Conservation (phyloP, 2,888 invertebrate species). For the Athripsodes cinereus region DNA sequence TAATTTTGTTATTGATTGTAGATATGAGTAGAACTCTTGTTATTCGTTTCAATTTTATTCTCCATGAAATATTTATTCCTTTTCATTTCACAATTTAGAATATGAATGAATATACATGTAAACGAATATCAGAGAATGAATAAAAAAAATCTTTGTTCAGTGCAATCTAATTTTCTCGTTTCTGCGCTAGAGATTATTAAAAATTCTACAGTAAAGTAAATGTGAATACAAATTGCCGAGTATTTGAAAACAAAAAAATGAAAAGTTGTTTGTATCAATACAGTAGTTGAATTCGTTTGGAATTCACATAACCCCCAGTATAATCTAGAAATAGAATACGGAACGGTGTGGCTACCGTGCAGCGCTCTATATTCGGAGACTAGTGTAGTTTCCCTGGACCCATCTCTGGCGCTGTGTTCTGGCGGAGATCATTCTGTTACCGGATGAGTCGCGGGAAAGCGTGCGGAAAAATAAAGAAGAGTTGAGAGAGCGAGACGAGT, state of each 20-base stretch:
- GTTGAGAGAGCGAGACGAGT: background rate
- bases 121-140: background rate
- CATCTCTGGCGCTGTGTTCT: background rate
- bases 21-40: no score
- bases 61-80: no score
- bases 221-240: background rate
- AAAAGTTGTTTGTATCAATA: background rate
- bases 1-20: no score
- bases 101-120: no score
- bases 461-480: background rate
- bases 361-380: background rate
- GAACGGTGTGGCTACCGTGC: background rate
- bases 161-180: background rate
- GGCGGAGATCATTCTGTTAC: background rate
- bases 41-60: no score
- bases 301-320: background rate
- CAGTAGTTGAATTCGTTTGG: background rate
- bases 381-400: background rate
- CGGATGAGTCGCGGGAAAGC: background rate
- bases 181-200: background rate
- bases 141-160: background rate
- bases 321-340: background rate
- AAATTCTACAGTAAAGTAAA: background rate
- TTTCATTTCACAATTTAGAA: no score
- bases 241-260: background rate